These are phyloP conservation scores for Salarias fasciatus DNA, from an alignment of 2,797 vertebrate species.

Conservation along the genomic window DNA sequence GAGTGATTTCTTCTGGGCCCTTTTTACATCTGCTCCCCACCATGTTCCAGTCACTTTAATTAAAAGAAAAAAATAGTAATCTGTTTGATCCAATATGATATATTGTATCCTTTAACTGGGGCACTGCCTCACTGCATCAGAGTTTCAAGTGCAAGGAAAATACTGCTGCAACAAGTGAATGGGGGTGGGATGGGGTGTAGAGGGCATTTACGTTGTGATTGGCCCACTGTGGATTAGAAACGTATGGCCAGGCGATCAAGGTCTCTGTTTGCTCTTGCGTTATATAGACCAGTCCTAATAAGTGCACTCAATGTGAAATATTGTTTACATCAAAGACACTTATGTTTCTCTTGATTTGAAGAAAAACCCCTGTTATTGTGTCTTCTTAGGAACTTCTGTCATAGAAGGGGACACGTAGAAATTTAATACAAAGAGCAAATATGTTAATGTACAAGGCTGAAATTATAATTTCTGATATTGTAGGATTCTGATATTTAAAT, in stretches of 20 bases:
- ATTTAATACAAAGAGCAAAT: too few species aligned
- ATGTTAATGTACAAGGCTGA: too few species aligned
- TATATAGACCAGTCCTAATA: conserved; percentile 50
- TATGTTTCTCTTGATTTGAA: conserved; percentile 24
- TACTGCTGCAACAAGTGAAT: conserved; percentile 17
- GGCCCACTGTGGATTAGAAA: conserved; percentile 70
- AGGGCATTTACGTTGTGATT: conserved; percentile 53
- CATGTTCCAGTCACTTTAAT: conserved; percentile 60
- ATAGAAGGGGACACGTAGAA: too few species aligned
- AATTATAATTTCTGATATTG: too few species aligned
- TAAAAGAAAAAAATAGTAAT: conserved; percentile 55
- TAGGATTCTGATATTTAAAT: too few species aligned
- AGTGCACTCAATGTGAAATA: conserved; percentile 49
- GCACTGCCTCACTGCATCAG: conserved; percentile 22
- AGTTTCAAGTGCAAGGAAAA: conserved; percentile 34
- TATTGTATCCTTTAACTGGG: conserved; percentile 51
- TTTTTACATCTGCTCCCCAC: conserved; percentile 29
- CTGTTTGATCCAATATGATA: conserved; percentile 62
- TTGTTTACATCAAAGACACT: conserved; percentile 17
- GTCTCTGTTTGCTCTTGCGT: conserved; percentile 49
- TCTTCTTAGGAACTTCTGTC: too few species aligned
- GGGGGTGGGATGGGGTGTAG: conserved; percentile 4
- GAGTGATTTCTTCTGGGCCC: conserved; percentile 49
- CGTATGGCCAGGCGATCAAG: conserved; percentile 64
- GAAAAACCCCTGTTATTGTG: too few species aligned